A percentile compares a stretch with the other conserved stretches of the same genome.
phyloP scores from a whole-genome alignment of 2,113 vertebrate species.

The Egretta garzetta region DNA sequence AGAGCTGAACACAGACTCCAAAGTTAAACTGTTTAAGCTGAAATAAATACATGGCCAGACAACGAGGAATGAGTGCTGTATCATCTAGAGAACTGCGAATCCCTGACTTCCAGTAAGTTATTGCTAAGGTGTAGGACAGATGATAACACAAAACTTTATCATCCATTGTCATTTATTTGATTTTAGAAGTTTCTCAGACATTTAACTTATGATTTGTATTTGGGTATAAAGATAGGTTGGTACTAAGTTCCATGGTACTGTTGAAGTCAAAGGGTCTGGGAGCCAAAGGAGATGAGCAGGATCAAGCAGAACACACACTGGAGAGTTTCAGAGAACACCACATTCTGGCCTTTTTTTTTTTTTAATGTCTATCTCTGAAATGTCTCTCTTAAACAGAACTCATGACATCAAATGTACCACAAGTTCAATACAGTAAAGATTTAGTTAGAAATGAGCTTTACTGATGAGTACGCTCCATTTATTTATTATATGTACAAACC shows the following conservation, averaged over 20 bases:
- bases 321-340: neutral
- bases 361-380: neutral
- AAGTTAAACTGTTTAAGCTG: neutral
- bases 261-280: neutral
- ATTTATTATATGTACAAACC: neutral
- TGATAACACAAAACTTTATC: neutral
- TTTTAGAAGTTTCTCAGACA: neutral
- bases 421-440: neutral
- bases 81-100: neutral
- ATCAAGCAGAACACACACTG: neutral
- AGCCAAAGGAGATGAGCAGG: neutral
- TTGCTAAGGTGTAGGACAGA: neutral
- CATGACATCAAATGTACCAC: neutral
- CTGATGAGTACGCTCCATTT: neutral
- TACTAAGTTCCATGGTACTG: neutral
- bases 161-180: neutral
- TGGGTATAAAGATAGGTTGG: neutral
- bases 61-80: neutral
- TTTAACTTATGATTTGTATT: neutral
- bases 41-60: neutral
- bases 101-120: neutral
- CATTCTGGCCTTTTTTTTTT: neutral
- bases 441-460: neutral
- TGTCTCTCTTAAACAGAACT: neutral
- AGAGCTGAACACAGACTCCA: neutral